Conservation (phyloP, 2,113 vertebrate species). For the Ploceus nigricollis region DNA sequence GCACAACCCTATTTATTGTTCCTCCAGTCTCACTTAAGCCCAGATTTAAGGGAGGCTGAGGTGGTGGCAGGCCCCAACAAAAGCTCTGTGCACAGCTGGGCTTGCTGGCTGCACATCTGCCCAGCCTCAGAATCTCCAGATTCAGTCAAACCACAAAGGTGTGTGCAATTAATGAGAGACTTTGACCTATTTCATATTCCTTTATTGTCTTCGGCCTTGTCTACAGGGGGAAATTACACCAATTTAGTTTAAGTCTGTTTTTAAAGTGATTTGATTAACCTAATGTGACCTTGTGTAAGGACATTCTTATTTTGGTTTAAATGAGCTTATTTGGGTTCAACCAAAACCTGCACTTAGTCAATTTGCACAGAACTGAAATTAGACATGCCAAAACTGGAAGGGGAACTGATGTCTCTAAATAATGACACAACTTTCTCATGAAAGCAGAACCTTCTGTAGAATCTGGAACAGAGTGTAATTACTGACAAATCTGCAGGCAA, state of each 20-base stretch:
- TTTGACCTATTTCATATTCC: slow-evolving; percentile 31
- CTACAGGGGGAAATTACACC: not conserved
- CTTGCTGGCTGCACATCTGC: not conserved
- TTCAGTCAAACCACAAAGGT: not conserved
- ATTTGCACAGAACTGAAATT: slow-evolving; percentile 16
- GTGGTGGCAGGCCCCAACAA: not conserved
- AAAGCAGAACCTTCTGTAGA: slow-evolving; percentile 37
- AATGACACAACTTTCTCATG: slow-evolving; percentile 51
- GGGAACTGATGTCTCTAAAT: slow-evolving; percentile 24
- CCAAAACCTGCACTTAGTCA: slow-evolving; percentile 30
- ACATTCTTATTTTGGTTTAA: slow-evolving; percentile 7
- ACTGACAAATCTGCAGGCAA: slow-evolving; percentile 14
- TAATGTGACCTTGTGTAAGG: not conserved
- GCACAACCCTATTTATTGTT: not conserved
- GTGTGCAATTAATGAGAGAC: not conserved
- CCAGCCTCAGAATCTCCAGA: not conserved
- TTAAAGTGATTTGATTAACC: slow-evolving; percentile 54
- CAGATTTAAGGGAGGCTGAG: not conserved
- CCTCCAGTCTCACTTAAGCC: not conserved
- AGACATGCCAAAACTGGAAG: not conserved
- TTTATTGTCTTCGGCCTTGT: slow-evolving; percentile 37
- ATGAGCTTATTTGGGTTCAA: slow-evolving; percentile 21
- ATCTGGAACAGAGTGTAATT: slow-evolving; percentile 35
- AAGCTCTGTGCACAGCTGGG: not conserved
- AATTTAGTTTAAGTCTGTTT: slow-evolving; percentile 21